Evolutionary conservation across 2,797 vertebrate genomes (phyloP).

Genomic region (Chloroceryle amazona): DNA sequence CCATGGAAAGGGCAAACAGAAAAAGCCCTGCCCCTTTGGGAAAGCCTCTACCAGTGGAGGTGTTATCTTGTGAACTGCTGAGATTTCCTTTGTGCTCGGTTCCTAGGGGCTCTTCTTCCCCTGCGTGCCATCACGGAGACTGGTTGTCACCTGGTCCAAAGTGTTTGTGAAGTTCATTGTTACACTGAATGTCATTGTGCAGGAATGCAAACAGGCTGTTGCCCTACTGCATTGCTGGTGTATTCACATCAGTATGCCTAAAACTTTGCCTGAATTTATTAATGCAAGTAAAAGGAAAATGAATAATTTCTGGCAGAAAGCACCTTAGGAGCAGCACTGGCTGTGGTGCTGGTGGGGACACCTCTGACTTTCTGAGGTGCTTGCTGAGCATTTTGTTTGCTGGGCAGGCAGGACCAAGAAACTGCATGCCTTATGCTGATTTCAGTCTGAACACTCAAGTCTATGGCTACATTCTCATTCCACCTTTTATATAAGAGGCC

Average conservation of each 20-base stretch:
- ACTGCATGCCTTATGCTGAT: neutral
- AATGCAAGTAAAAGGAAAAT: neutral
- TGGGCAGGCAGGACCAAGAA: neutral
- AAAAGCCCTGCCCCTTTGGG: neutral
- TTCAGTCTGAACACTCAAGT: neutral
- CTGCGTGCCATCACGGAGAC: neutral
- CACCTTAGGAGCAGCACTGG: neutral
- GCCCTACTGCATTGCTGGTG: neutral
- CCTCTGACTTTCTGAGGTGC: neutral
- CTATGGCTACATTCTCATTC: neutral
- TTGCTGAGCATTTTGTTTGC: neutral
- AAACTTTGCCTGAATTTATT: neutral
- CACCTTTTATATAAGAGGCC: neutral
- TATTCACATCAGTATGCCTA: neutral
- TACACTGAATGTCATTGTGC: slow-evolving; percentile 11
- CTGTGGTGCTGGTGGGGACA: neutral
- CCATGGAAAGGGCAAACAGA: neutral
- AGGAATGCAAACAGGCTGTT: neutral
- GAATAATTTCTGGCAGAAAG: neutral
- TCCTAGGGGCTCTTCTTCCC: neutral
- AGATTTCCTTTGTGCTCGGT: neutral
- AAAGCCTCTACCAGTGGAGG: neutral
- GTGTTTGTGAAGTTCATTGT: neutral
- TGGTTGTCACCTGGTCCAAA: neutral
- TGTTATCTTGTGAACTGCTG: neutral